Evolutionary conservation across 2,888 invertebrate species (phyloP).

Genomic region (Eutolmus rufibarbis): DNA sequence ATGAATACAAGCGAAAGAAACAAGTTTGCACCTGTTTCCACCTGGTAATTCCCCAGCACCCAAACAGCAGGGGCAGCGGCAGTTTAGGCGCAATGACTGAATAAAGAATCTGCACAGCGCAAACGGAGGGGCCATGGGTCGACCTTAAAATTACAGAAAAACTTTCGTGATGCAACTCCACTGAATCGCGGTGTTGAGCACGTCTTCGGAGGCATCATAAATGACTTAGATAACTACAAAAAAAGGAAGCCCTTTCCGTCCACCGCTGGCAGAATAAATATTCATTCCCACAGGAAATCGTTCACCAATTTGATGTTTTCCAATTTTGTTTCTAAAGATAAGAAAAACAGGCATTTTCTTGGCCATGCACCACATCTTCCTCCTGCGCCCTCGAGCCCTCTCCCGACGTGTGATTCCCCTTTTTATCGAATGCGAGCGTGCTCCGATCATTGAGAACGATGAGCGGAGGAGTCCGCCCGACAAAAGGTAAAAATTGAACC

Average conservation of each 20-base stretch:
- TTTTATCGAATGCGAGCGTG: slow-evolving; percentile 23
- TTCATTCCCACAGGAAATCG: neutral
- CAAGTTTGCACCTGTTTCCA: neutral
- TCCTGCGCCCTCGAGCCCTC: neutral
- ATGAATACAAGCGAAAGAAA: neutral
- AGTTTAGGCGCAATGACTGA: slow-evolving; percentile 16
- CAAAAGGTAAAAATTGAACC: slow-evolving; percentile 2
- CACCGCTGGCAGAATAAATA: neutral
- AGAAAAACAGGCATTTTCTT: neutral
- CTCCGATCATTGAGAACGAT: neutral
- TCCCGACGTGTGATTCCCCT: neutral
- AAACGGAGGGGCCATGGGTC: neutral
- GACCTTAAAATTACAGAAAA: neutral
- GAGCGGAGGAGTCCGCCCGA: neutral
- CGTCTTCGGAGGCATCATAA: neutral
- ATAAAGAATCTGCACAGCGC: slow-evolving; percentile 13
- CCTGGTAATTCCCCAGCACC: slow-evolving; percentile 2
- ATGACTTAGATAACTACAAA: neutral
- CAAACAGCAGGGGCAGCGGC: neutral
- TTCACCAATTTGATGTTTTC: slow-evolving; percentile 19
- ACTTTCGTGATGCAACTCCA: slow-evolving; percentile 2
- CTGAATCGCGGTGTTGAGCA: neutral
- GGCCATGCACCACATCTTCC: neutral
- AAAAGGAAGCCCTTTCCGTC: too few species aligned
- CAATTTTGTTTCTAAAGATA: neutral